phyloP scores from a whole-genome alignment of 2,113 vertebrate species.

The Laticauda colubrina region DNA sequence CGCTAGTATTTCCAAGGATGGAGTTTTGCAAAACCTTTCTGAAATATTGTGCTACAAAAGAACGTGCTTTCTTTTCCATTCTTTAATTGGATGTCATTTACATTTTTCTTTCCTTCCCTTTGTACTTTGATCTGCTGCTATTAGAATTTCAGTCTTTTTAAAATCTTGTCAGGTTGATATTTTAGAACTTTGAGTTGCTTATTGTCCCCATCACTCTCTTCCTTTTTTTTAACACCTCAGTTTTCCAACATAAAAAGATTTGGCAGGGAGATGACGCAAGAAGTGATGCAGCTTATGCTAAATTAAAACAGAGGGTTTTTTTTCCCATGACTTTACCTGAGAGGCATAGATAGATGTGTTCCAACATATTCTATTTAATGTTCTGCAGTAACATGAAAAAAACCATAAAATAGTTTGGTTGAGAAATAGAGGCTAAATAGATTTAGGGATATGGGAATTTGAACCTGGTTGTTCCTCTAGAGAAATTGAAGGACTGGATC shows the following conservation, averaged over 20 bases:
- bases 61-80: neutral
- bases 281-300: neutral
- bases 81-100: neutral
- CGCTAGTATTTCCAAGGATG: neutral
- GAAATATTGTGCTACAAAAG: neutral
- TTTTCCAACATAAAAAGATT: conserved; percentile 41
- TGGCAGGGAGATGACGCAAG: accelerated
- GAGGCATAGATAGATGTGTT: neutral
- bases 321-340: neutral
- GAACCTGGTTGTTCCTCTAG: neutral
- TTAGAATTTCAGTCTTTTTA: conserved; percentile 20
- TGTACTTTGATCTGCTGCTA: conserved; percentile 41
- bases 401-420: neutral
- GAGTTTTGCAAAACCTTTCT: neutral
- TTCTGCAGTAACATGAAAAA: neutral
- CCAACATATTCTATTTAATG: neutral
- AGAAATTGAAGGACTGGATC: neutral
- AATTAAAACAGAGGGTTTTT: neutral
- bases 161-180: conserved; percentile 41
- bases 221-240: conserved; percentile 14
- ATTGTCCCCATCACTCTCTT: neutral
- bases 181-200: conserved; percentile 16
- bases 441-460: neutral
- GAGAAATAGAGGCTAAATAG: neutral
- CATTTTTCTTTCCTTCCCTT: neutral